phyloP scores from a whole-genome alignment of 2,888 invertebrate genomes.

The Andrena fulva region DNA sequence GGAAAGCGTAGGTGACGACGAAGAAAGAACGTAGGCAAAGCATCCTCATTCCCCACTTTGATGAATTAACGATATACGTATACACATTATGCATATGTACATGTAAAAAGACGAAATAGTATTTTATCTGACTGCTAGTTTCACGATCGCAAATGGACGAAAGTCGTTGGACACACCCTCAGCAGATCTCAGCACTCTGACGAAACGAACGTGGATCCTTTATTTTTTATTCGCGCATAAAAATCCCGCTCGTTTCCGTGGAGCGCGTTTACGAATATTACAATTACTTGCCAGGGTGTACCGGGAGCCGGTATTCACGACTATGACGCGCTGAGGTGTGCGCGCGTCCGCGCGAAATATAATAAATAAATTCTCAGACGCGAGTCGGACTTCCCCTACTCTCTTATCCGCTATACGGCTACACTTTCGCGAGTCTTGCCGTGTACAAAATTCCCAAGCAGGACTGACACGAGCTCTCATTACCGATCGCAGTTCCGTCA shows the following conservation, averaged over 20 bases:
- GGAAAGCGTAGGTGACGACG: slow-evolving; percentile 5
- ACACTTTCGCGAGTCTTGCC: no score
- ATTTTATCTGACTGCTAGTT: slow-evolving; percentile 66
- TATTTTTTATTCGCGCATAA: slow-evolving; percentile 71
- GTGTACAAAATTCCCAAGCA: no score
- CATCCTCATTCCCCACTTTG: slow-evolving; percentile 43
- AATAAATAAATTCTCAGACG: no score
- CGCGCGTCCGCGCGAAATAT: no score
- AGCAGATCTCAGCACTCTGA: slow-evolving; percentile 71
- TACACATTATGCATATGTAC: slow-evolving; percentile 40
- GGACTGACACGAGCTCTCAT: no score
- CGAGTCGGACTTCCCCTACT: no score
- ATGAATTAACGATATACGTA: slow-evolving; percentile 46
- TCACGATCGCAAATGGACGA: slow-evolving; percentile 50
- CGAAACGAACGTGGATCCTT: slow-evolving; percentile 72
- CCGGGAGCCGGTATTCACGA: slow-evolving; percentile 13
- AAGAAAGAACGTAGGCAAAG: slow-evolving; percentile 5
- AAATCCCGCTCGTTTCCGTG: slow-evolving; percentile 67
- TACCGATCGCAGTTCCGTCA: background rate
- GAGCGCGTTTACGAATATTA: slow-evolving; percentile 63
- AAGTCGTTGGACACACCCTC: slow-evolving; percentile 58
- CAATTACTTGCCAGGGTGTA: slow-evolving; percentile 6
- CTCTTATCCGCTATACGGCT: no score
- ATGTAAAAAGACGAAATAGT: slow-evolving; percentile 53
- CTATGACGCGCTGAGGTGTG: background rate